These are phyloP conservation scores for Gymnoscopelus microlampas DNA, from an alignment of 2,797 vertebrate genomes.

Conservation along the genomic window DNA sequence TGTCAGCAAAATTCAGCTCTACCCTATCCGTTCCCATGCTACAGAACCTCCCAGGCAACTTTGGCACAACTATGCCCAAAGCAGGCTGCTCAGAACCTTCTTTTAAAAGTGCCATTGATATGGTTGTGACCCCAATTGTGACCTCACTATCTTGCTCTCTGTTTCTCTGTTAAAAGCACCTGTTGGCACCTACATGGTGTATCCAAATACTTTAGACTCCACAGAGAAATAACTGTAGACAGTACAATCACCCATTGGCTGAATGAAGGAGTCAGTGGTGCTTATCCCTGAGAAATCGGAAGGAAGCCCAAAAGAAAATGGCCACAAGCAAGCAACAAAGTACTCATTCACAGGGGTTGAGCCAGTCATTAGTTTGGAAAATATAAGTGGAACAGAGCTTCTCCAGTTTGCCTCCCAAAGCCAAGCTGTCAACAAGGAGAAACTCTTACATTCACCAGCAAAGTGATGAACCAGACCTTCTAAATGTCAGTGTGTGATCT, in stretches of 20 bases:
- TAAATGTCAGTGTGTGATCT: too few relatives aligned
- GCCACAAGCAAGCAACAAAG: slow-evolving; percentile 73
- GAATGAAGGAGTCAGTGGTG: slow-evolving; percentile 66
- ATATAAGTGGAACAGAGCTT: slow-evolving; percentile 61
- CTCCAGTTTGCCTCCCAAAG: slow-evolving; percentile 54
- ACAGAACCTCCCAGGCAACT: background rate
- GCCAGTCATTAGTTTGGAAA: slow-evolving; percentile 54
- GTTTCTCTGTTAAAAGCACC: slow-evolving; percentile 19
- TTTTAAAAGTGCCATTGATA: slow-evolving; percentile 44
- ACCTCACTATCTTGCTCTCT: slow-evolving; percentile 26
- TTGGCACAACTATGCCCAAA: slow-evolving; percentile 2
- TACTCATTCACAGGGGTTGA: slow-evolving; percentile 59
- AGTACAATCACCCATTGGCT: slow-evolving; percentile 48
- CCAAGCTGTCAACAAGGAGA: background rate
- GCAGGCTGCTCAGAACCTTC: slow-evolving; percentile 15
- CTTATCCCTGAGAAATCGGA: slow-evolving; percentile 82
- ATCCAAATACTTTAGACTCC: slow-evolving; percentile 45
- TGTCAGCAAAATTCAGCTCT: slow-evolving; percentile 34
- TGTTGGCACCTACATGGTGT: slow-evolving; percentile 23
- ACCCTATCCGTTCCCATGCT: slow-evolving; percentile 36
- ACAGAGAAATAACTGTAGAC: slow-evolving; percentile 82
- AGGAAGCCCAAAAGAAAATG: slow-evolving; percentile 56
- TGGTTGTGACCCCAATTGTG: slow-evolving; percentile 20
- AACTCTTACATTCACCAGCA: background rate
- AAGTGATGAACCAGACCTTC: background rate